Evolutionary conservation across 2,888 invertebrate genomes (phyloP).

Genomic region (Andrena fulva): DNA sequence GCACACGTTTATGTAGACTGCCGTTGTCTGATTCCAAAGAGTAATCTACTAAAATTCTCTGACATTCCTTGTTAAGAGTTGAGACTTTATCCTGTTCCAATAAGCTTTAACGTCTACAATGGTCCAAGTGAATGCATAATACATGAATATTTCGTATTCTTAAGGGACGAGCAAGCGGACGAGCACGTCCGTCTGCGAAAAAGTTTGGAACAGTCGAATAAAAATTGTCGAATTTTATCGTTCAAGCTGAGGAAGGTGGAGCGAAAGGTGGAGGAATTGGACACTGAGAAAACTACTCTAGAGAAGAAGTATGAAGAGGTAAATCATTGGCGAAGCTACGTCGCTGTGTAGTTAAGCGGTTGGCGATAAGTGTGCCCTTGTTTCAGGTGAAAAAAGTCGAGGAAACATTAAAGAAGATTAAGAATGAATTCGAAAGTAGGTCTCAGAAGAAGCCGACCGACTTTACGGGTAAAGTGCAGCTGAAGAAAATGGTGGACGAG

Average conservation of each 20-base stretch:
- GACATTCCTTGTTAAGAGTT: neutral
- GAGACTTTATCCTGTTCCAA: conserved; percentile 15
- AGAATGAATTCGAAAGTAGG: conserved; percentile 89
- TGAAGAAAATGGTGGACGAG: conserved; percentile 94
- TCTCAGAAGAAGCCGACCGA: conserved; percentile 91
- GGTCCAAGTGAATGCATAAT: conserved; percentile 18
- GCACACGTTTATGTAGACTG: neutral
- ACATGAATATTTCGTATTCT: conserved; percentile 70
- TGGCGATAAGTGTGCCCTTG: neutral
- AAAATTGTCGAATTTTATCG: conserved; percentile 98
- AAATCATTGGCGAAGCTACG: conserved; percentile 29
- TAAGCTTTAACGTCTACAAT: neutral
- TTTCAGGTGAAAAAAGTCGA: conserved; percentile 86
- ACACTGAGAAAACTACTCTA: conserved; percentile 92
- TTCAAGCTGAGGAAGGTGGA: conserved; percentile 99
- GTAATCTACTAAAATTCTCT: neutral
- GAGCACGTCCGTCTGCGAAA: conserved; percentile 97
- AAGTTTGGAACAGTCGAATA: conserved; percentile 98
- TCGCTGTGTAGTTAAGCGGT: neutral
- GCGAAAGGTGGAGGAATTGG: conserved; percentile 93
- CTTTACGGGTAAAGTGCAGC: conserved; percentile 89
- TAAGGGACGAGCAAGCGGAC: conserved; percentile 97
- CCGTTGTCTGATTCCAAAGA: neutral
- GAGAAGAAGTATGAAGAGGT: conserved; percentile 89
- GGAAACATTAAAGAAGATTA: conserved; percentile 88